Base-by-base conservation (phyloP, 2,113 vertebrate genomes). In the Burhinus bistriatus region DNA sequence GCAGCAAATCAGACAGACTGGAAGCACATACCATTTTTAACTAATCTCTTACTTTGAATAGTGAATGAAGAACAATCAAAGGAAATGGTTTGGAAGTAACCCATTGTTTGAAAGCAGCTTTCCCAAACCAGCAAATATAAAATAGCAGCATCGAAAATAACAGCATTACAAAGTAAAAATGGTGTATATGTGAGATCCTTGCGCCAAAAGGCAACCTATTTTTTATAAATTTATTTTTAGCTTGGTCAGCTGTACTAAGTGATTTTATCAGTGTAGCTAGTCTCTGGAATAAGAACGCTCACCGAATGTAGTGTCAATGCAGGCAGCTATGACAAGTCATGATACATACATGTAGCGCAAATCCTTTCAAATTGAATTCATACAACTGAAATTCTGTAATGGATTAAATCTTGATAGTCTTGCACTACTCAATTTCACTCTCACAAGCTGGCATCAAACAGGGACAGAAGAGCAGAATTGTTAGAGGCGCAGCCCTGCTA, bases 221-320 rank as follows among this genome's bases (percentile, higher is more conserved):
- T 87, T 92, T 91, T 69, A 22, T 61, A 71, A 54, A 77, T 88
- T 83, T 95, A 77, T 95, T 95, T 96, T 96, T 95, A 91, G 62
- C 52, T 82, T 89, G 30, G 27, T 95, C 84, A 90, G 93, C 93
- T 89, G 40, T 64, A 87, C 81, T 32, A 9, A 69, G 70, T 79
- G 84, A 87, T 94, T 94, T 93, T 91, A 69, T 91, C 91, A 95
- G 18, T 79, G 84, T 86, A 91, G 65, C 65, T 75, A 36, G 49
- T 89, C 69, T 87, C 44, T 87, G 70, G 44, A 76, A 57, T 65
- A 87, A 85, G 70, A 97, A 69, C 26, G 73, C 36, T 91, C 87
- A 42, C 57, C 49, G 78, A 91, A 73, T 59, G 52, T 66, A 23
- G 26, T n/a, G 52, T 64, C 77, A 61, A 7, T 85, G 65, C 73